These are phyloP conservation scores for Florisuga fusca DNA, from an alignment of 2,797 vertebrate species.

Conservation along the genomic window DNA sequence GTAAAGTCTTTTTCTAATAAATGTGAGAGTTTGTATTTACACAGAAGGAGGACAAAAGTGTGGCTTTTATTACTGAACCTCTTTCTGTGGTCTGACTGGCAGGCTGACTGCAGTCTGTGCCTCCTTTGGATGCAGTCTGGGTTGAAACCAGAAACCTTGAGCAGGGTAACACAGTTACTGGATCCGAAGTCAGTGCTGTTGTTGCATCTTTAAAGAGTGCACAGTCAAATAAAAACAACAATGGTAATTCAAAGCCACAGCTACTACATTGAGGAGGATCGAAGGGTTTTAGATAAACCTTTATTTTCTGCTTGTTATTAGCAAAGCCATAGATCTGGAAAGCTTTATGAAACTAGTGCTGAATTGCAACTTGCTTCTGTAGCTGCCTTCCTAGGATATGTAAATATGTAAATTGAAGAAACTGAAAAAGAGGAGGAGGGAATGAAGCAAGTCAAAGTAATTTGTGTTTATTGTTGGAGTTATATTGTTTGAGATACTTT, in stretches of 20 bases:
- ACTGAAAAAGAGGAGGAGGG: background rate
- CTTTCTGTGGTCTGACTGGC: background rate
- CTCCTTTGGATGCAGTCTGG: background rate
- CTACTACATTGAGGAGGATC: slow-evolving; percentile 6
- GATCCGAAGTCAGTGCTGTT: background rate
- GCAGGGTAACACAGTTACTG: background rate
- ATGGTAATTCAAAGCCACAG: background rate
- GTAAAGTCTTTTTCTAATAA: background rate
- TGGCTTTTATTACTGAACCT: slow-evolving; percentile 15
- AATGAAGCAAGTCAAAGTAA: background rate
- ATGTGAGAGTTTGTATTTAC: background rate
- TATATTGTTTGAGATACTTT: background rate
- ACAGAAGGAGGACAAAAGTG: background rate
- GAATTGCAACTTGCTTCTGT: slow-evolving; percentile 5
- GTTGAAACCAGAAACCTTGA: slow-evolving; percentile 1
- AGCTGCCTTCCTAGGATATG: background rate
- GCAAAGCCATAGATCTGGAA: background rate
- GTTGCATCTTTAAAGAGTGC: background rate
- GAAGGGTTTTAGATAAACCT: background rate
- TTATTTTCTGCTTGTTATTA: slow-evolving; percentile 25
- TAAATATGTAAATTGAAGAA: background rate
- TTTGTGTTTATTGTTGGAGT: background rate
- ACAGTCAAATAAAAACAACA: slow-evolving; percentile 6
- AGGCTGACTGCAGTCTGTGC: background rate
- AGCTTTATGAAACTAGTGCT: background rate